These are phyloP conservation scores for Mythimna loreyi DNA, from an alignment of 2,888 invertebrate genomes.

Conservation along the genomic window DNA sequence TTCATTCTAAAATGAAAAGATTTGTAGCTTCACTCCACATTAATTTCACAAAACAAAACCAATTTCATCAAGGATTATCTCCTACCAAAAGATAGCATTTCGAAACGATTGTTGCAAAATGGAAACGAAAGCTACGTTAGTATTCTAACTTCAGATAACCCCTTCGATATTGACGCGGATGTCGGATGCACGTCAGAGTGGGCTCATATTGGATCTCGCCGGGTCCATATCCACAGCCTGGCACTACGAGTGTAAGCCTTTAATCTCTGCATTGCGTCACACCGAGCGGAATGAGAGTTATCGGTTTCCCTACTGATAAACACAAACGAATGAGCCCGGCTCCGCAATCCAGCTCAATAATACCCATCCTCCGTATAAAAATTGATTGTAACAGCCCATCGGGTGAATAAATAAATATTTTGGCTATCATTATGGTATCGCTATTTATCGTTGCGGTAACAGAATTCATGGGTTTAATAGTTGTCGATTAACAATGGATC, in stretches of 20 bases:
- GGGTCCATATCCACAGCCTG: slow-evolving; percentile 79
- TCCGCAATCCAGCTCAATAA: slow-evolving; percentile 80
- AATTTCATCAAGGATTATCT: slow-evolving; percentile 41
- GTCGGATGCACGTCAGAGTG: slow-evolving; percentile 77
- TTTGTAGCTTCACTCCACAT: slow-evolving; percentile 66
- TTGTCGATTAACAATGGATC: slow-evolving; percentile 77
- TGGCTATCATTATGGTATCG: slow-evolving; percentile 69
- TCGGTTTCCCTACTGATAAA: slow-evolving; percentile 87
- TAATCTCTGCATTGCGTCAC: slow-evolving; percentile 90
- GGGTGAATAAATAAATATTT: slow-evolving; percentile 72
- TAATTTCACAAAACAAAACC: slow-evolving; percentile 49
- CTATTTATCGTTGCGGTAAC: slow-evolving; percentile 82
- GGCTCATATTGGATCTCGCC: slow-evolving; percentile 83
- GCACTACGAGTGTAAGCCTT: slow-evolving; percentile 85
- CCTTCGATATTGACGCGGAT: slow-evolving; percentile 74
- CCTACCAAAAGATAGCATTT: slow-evolving; percentile 3
- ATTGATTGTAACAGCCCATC: slow-evolving; percentile 81
- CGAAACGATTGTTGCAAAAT: slow-evolving; percentile 26
- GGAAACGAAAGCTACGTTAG: slow-evolving; percentile 48
- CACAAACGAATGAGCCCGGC: slow-evolving; percentile 84
- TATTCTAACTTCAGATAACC: slow-evolving; percentile 67
- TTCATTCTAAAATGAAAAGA: slow-evolving; percentile 79
- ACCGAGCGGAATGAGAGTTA: slow-evolving; percentile 88
- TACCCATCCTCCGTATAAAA: slow-evolving; percentile 82
- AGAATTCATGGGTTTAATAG: slow-evolving; percentile 80